Percentiles rank a stretch among this genome's conserved stretches.
Conservation (phyloP, 2,888 invertebrate species). For the Standfussiana lucernea region DNA sequence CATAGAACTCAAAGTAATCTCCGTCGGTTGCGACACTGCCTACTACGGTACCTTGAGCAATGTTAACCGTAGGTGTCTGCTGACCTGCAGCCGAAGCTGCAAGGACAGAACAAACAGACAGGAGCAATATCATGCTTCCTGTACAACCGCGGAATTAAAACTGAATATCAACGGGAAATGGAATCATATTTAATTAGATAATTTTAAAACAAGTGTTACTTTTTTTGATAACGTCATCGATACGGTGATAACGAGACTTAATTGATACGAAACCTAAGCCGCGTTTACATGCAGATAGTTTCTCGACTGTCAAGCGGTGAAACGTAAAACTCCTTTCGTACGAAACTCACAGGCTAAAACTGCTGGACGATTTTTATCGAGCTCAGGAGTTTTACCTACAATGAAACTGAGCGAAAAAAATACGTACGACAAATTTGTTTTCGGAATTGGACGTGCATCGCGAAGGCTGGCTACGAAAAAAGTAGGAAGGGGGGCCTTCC, state of each 20-base stretch:
- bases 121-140: slow-evolving; percentile 73
- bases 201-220: slow-evolving; percentile 32
- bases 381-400: background rate
- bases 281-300: background rate
- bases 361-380: background rate
- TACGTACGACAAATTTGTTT: background rate
- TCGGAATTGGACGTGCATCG: background rate
- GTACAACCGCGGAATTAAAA: slow-evolving; percentile 60
- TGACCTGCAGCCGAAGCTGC: slow-evolving; percentile 65
- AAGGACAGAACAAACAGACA: slow-evolving; percentile 64
- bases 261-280: slow-evolving; percentile 39
- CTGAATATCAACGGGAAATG: slow-evolving; percentile 59
- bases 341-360: background rate
- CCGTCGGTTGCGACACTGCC: slow-evolving; percentile 77
- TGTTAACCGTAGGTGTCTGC: slow-evolving; percentile 71
- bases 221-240: slow-evolving; percentile 59
- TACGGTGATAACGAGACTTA: slow-evolving; percentile 47
- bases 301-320: background rate
- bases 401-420: background rate
- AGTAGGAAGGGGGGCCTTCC: no score
- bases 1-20: slow-evolving; percentile 79
- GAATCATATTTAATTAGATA: slow-evolving; percentile 66
- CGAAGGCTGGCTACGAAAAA: no score
- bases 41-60: slow-evolving; percentile 79
- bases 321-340: background rate